phyloP scores from a whole-genome alignment of 2,113 vertebrate species.

The Miniopterus natalensis region DNA sequence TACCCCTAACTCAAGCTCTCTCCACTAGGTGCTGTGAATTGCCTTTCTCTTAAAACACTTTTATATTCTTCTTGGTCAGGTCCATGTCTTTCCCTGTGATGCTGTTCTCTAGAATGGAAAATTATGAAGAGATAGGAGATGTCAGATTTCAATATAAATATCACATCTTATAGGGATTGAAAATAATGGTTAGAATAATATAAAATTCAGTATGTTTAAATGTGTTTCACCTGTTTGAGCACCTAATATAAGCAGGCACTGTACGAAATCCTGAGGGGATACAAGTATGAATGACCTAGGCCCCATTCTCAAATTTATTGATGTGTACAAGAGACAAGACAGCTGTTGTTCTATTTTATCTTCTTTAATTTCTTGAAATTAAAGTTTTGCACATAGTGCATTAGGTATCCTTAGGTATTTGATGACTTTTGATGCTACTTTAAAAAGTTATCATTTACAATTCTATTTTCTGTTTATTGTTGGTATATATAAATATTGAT shows the following conservation, averaged over 20 bases:
- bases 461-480: background rate
- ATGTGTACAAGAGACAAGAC: background rate
- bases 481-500: background rate
- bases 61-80: background rate
- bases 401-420: background rate
- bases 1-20: background rate
- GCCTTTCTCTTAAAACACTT: slow-evolving; percentile 44
- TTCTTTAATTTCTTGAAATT: background rate
- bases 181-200: slow-evolving; percentile 22
- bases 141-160: background rate
- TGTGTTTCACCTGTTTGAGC: slow-evolving; percentile 12
- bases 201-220: slow-evolving; percentile 27
- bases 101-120: background rate
- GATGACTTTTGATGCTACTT: background rate
- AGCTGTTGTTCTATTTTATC: background rate
- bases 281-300: background rate
- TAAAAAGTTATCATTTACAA: background rate
- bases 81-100: background rate
- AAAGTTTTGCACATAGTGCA: background rate
- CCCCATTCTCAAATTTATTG: background rate
- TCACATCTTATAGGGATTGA: background rate
- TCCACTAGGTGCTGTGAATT: background rate
- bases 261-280: background rate
- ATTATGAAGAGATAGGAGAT: slow-evolving; percentile 11
- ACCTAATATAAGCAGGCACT: background rate